These are phyloP conservation scores for Oryzias curvinotus DNA, from an alignment of 2,113 vertebrate genomes.

Conservation along the genomic window DNA sequence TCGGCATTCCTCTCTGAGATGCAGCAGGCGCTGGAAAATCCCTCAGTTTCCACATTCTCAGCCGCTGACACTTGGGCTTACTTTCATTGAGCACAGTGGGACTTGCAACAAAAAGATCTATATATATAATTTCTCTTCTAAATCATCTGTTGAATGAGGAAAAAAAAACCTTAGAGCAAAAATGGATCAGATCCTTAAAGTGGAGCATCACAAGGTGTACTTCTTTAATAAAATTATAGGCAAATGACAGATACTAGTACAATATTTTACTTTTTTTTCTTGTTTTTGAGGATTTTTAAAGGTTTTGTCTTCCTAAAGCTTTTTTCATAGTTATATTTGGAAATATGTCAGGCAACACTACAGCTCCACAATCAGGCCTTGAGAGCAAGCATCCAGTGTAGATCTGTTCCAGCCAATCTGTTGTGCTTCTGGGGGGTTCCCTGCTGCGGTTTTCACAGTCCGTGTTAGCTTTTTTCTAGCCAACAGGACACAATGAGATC, in stretches of 20 bases:
- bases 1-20: conserved; percentile 46
- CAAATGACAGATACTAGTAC: not conserved
- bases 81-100: conserved; percentile 25
- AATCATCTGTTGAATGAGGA: not conserved
- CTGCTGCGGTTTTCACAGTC: conserved; percentile 39
- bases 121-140: not conserved
- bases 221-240: not conserved
- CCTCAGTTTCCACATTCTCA: conserved; percentile 68
- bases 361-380: conserved; percentile 5
- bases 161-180: not conserved
- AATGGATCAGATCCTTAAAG: not conserved
- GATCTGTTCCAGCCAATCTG: conserved; percentile 22
- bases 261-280: not conserved
- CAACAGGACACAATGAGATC: conserved; percentile 19
- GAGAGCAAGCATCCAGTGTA: conserved; percentile 16
- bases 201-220: not conserved
- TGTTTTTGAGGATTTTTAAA: no score
- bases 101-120: conserved; percentile 14
- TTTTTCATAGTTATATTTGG: not conserved
- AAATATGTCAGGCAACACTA: conserved; percentile 5
- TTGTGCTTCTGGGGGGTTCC: conserved; percentile 29
- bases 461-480: conserved; percentile 19
- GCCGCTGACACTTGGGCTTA: conserved; percentile 29
- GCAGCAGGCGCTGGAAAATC: conserved; percentile 71
- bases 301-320: not conserved